These are phyloP conservation scores for Rhabdophis nuchalis DNA, from an alignment of 2,797 vertebrate species.

Conservation along the genomic window DNA sequence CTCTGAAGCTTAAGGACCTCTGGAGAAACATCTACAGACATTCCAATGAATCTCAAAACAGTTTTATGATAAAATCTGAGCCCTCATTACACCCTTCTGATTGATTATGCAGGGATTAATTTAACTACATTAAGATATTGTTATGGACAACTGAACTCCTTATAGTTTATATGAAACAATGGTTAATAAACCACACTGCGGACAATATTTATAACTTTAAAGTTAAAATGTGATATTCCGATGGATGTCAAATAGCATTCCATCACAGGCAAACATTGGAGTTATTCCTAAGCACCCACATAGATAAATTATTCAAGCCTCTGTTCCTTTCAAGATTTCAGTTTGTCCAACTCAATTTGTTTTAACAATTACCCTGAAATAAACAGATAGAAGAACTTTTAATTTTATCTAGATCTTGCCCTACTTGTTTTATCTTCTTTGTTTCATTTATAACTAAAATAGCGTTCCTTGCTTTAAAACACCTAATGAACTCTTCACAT, in stretches of 20 bases:
- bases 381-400: background rate
- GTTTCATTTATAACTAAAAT: conserved; percentile 23
- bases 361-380: background rate
- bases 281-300: background rate
- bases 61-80: conserved; percentile 13
- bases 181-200: conserved; percentile 19
- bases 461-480: background rate
- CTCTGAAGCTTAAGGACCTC: background rate
- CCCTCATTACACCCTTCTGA: background rate
- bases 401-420: background rate
- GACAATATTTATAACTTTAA: background rate
- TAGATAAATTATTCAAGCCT: conserved; percentile 8
- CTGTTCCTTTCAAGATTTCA: conserved; percentile 11
- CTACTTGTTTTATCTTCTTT: background rate
- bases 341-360: background rate
- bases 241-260: background rate
- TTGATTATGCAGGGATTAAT: conserved; percentile 41
- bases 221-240: background rate
- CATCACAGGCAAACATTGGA: background rate
- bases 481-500: conserved; percentile 15
- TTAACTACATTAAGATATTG: conserved; percentile 28
- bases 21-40: conserved; percentile 16
- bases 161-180: conserved; percentile 34
- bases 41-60: conserved; percentile 1
- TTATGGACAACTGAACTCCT: conserved; percentile 35